These are phyloP conservation scores for Pangasius mekongensis DNA, from an alignment of 2,797 vertebrate genomes.

Conservation along the genomic window DNA sequence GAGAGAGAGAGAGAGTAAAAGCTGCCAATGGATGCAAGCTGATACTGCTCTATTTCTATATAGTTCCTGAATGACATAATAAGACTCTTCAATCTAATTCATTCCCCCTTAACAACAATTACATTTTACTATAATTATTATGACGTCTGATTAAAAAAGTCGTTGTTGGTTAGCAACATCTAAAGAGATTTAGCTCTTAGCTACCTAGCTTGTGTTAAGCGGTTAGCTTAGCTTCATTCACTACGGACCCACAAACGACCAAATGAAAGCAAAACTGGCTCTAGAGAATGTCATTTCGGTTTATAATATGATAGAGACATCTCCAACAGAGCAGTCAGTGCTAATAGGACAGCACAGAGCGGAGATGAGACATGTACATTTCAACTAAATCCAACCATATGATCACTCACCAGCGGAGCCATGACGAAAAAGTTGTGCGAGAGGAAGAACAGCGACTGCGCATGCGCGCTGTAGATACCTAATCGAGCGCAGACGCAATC, in stretches of 20 bases:
- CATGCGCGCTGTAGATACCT: conserved; percentile 67
- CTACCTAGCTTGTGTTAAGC: neutral
- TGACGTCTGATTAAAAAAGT: neutral
- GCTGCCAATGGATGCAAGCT: neutral
- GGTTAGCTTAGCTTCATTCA: conserved; percentile 42
- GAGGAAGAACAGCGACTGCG: conserved; percentile 75
- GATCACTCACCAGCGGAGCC: conserved; percentile 86
- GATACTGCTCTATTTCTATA: neutral
- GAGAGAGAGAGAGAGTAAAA: neutral
- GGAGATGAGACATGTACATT: neutral
- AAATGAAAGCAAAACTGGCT: neutral
- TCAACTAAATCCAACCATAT: conserved; percentile 39
- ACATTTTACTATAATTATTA: neutral
- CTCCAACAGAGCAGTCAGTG: neutral
- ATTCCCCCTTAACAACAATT: neutral
- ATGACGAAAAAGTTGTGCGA: conserved; percentile 80
- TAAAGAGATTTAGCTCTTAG: neutral
- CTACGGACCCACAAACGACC: neutral
- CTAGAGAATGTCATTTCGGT: neutral
- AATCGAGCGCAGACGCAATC: conserved; percentile 58
- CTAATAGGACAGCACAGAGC: neutral
- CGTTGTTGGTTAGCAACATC: neutral
- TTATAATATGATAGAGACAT: neutral
- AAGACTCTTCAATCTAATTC: neutral
- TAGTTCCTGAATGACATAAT: neutral